Conservation (phyloP, 2,888 invertebrate species). For the Hermaeophaga mercurialis region DNA sequence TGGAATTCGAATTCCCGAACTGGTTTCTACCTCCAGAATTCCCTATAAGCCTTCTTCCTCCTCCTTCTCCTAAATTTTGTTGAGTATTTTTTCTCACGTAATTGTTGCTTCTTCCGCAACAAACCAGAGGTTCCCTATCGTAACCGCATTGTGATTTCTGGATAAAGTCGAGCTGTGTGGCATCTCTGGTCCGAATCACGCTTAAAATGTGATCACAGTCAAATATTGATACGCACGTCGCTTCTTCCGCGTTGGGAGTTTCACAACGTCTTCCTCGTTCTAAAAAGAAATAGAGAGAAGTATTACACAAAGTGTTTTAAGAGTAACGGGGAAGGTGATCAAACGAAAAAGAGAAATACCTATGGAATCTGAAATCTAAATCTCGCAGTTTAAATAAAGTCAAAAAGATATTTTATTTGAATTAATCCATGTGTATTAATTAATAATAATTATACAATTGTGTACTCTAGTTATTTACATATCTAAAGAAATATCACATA, state of each 20-base stretch:
- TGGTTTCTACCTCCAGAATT: not conserved
- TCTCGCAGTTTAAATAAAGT: too few relatives aligned
- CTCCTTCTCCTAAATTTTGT: not conserved
- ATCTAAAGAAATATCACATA: too few relatives aligned
- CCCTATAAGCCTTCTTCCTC: slow-evolving; percentile 13
- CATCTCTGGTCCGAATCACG: slow-evolving; percentile 51
- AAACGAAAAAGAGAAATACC: too few relatives aligned
- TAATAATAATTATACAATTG: too few relatives aligned
- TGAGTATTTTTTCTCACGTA: slow-evolving; percentile 12
- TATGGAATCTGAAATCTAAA: too few relatives aligned
- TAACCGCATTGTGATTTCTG: slow-evolving; percentile 64
- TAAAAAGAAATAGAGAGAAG: slow-evolving; percentile 31
- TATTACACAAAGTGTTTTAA: too few relatives aligned
- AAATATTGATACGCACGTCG: slow-evolving; percentile 60
- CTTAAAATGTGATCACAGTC: slow-evolving; percentile 57
- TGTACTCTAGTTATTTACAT: too few relatives aligned
- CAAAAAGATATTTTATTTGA: too few relatives aligned
- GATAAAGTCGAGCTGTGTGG: slow-evolving; percentile 54
- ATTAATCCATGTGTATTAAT: too few relatives aligned
- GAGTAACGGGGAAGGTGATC: too few relatives aligned
- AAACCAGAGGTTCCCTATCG: slow-evolving; percentile 50
- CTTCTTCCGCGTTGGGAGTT: slow-evolving; percentile 58
- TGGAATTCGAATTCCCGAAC: slow-evolving; percentile 5
- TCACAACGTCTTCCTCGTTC: slow-evolving; percentile 54
- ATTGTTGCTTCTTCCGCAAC: slow-evolving; percentile 56